phyloP scores from a whole-genome alignment of 2,113 vertebrate genomes.

The Calonectris borealis region DNA sequence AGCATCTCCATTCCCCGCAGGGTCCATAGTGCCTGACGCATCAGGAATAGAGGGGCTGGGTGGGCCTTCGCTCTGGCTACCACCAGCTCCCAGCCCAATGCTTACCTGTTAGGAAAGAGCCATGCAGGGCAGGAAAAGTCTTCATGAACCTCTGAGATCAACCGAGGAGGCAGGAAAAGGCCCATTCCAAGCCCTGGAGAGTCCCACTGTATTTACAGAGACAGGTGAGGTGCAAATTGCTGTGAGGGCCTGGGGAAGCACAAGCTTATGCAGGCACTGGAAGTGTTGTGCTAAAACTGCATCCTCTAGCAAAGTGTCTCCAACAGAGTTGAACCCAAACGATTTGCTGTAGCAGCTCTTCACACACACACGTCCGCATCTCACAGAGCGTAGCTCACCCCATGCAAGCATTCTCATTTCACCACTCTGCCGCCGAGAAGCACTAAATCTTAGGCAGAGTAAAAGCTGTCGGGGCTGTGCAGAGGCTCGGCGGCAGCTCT shows the following conservation, averaged over 20 bases:
- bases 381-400: neutral
- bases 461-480: neutral
- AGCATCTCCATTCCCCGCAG: neutral
- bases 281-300: neutral
- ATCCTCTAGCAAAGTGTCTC: neutral
- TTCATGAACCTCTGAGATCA: neutral
- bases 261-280: neutral
- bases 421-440: fast-evolving
- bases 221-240: neutral
- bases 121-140: neutral
- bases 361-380: fast-evolving
- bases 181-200: neutral
- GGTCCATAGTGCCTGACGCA: neutral
- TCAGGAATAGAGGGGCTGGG: neutral
- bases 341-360: neutral
- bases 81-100: neutral
- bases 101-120: neutral
- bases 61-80: neutral
- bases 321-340: neutral
- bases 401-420: neutral
- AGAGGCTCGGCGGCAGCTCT: neutral
- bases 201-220: neutral
- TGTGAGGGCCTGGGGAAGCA: fast-evolving
- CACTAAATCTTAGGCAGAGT: neutral
- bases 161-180: neutral